A percentile compares a stretch with the other conserved stretches of the same genome.
phyloP scores from a whole-genome alignment of 2,888 invertebrate species.

The Nomada flava region DNA sequence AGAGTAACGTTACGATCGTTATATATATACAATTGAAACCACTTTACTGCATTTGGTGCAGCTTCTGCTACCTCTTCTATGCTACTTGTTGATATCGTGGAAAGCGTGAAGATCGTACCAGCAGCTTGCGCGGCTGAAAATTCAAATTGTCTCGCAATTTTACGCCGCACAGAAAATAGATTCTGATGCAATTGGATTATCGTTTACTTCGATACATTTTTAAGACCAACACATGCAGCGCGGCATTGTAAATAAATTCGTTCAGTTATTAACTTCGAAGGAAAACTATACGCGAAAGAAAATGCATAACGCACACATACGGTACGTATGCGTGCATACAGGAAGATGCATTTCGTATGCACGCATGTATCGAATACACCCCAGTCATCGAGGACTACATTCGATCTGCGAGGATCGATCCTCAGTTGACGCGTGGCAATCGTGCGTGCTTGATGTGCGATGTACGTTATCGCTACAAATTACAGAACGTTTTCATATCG shows the following conservation, averaged over 20 bases:
- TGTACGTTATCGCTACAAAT: conserved; percentile 7
- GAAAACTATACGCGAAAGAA: too few relatives aligned
- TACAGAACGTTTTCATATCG: background rate
- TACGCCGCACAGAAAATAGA: too few relatives aligned
- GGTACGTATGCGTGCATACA: too few relatives aligned
- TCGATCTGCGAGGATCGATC: conserved; percentile 48
- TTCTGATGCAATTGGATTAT: too few relatives aligned
- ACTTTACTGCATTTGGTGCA: conserved; percentile 91
- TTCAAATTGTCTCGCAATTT: background rate
- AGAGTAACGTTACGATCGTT: conserved; percentile 90
- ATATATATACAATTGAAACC: conserved; percentile 97
- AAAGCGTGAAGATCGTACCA: conserved; percentile 92
- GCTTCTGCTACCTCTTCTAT: conserved; percentile 94
- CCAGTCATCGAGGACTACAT: conserved; percentile 20
- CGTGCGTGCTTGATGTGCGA: conserved; percentile 14
- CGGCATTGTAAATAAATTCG: too few relatives aligned
- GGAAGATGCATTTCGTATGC: conserved; percentile 5
- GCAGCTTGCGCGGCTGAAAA: conserved; percentile 90
- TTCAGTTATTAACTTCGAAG: too few relatives aligned
- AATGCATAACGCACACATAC: too few relatives aligned
- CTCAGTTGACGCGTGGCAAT: conserved; percentile 57
- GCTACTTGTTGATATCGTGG: conserved; percentile 94
- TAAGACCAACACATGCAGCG: too few relatives aligned
- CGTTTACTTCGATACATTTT: too few relatives aligned
- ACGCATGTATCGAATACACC: conserved; percentile 7